Percentiles rank a stretch among this genome's conserved stretches.
Evolutionary conservation across 2,113 vertebrate genomes (phyloP).

Genomic region (Oryzias curvinotus): DNA sequence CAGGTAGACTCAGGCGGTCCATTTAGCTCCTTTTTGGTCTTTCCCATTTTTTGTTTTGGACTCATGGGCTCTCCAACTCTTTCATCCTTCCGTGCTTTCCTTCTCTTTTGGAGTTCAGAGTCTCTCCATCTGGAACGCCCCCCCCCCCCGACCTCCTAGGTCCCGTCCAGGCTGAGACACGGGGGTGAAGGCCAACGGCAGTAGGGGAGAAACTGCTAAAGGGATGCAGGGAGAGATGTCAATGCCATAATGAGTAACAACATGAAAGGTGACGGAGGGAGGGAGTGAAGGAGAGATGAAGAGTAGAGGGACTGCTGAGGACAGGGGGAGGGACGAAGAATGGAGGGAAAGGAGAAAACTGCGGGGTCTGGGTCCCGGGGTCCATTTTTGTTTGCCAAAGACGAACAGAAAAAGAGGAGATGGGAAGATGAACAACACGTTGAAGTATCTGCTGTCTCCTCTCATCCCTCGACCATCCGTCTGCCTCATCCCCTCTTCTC

Average conservation of each 20-base stretch:
- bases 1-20: slow-evolving; percentile 61
- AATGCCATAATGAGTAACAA: slow-evolving; percentile 74
- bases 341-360: slow-evolving; percentile 55
- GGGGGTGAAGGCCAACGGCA: slow-evolving; percentile 70
- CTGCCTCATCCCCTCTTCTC: slow-evolving; percentile 59
- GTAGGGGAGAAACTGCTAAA: slow-evolving; percentile 59
- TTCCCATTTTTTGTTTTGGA: slow-evolving; percentile 34
- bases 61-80: slow-evolving; percentile 28
- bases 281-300: slow-evolving; percentile 49
- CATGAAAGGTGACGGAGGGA: slow-evolving; percentile 70
- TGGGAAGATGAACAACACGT: slow-evolving; percentile 53
- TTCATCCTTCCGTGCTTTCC: slow-evolving; percentile 41
- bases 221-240: slow-evolving; percentile 50
- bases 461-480: slow-evolving; percentile 33
- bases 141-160: slow-evolving; percentile 31
- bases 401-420: slow-evolving; percentile 48
- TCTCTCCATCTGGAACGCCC: slow-evolving; percentile 62
- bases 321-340: slow-evolving; percentile 56
- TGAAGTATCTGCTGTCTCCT: slow-evolving; percentile 53
- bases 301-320: slow-evolving; percentile 60
- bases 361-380: slow-evolving; percentile 46
- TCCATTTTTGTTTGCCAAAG: slow-evolving; percentile 56
- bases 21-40: slow-evolving; percentile 38
- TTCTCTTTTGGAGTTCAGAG: slow-evolving; percentile 71
- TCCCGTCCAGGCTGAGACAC: slow-evolving; percentile 64